Percentiles rank a stretch among this genome's conserved stretches.
Evolutionary conservation across 1,140 invertebrate species (phyloP).

Genomic region (Diachasmimorpha longicaudata): DNA sequence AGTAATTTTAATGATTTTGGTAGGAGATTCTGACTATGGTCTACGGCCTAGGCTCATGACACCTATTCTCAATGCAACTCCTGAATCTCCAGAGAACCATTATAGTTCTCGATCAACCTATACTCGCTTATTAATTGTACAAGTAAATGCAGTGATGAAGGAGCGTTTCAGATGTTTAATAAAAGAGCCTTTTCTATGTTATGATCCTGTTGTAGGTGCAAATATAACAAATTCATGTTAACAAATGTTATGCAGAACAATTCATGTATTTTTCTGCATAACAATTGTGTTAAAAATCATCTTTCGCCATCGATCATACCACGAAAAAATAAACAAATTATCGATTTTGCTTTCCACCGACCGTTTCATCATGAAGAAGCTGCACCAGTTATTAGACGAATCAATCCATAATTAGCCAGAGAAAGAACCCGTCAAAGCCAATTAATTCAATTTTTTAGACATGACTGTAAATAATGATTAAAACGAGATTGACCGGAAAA

Average conservation of each 20-base stretch:
- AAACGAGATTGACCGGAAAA: no score
- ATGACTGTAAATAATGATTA: background rate
- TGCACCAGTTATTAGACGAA: background rate
- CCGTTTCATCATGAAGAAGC: background rate
- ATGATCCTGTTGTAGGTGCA: constrained; percentile 45
- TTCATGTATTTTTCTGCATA: constrained; percentile 52
- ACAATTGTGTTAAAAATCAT: constrained; percentile 4
- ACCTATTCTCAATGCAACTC: constrained; percentile 33
- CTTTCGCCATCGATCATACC: background rate
- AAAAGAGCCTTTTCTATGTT: constrained; percentile 47
- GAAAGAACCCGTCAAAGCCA: background rate
- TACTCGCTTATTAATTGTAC: constrained; percentile 46
- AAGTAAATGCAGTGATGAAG: constrained; percentile 50
- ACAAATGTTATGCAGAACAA: constrained; percentile 48
- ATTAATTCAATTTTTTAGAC: background rate
- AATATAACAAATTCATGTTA: constrained; percentile 50
- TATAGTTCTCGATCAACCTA: constrained; percentile 40
- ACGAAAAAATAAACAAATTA: background rate
- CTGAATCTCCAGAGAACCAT: constrained; percentile 31
- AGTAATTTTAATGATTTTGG: background rate
- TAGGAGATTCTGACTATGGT: constrained; percentile 52
- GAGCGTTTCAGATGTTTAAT: constrained; percentile 49
- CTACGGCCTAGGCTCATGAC: constrained; percentile 52
- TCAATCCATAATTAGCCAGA: constrained; percentile 9
- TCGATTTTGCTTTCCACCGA: background rate